Base-by-base conservation (phyloP, 2,113 vertebrate species). In the Paradoxurus hermaphroditus region DNA sequence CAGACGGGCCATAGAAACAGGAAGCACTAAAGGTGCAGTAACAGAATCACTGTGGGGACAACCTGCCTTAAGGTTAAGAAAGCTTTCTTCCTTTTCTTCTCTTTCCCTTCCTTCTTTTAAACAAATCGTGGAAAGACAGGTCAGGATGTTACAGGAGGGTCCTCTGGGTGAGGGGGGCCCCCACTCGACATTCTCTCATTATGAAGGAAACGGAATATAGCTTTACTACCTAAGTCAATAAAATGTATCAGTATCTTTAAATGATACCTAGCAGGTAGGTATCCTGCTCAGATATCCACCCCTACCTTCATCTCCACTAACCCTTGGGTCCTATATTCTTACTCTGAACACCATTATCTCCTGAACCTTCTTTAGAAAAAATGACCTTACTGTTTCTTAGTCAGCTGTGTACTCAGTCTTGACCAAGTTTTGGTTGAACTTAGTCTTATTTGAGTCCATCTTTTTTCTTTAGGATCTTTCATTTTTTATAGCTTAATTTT, bases 401-500 rank as follows among this genome's bases (percentile, higher is more conserved):
- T 73, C 39, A 97, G 77, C 11, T 19, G 2, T 29, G 21, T 36
- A 29, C 3, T 36, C 51, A 39, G 34, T 89, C 46, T 10, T 96
- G 53, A 91, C 7, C 19, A 41, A 59, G n/a, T n/a, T 79, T 79
- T 77, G 68, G 15, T 65, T 94, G 44, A 7, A 65, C 4, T 75
- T 90, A 86, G 51, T 91, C 15, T 63, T 84, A 88, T 46, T 73
- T 89, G 23, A 86, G 90, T 91, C 94, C 46, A 87, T 46, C 9
- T n/a, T 87, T 84, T 86, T 75, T 85, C 34, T 91, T 81, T 70
- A 90, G 68, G 18, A 88, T 1, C 16, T 84, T 92, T 87, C 44
- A 13, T 65, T 90, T 93, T 94, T 67, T 10, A 86, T 86, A 70
- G 39, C 65, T 91, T 97, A 93, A 41, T 79, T 87, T 89, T 92